Base-by-base conservation (phyloP, 37 sponge, comb jelly and placozoan genomes). In the Ephydatia muelleri region DNA sequence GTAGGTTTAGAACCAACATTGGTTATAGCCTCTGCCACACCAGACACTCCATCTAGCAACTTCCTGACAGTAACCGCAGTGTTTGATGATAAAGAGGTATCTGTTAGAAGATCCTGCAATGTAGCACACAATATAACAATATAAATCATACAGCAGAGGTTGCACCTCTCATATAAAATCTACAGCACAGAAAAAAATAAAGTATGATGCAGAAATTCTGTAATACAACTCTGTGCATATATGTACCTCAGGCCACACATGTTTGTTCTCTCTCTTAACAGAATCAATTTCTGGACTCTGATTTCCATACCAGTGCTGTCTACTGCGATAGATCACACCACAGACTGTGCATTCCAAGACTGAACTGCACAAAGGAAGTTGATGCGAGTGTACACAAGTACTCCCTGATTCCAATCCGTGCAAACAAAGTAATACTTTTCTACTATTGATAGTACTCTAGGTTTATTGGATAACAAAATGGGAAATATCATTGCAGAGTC, bases 281-380 rank as follows among this genome's bases (percentile, higher is more conserved):
- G 93, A 87, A 14, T 79, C 73, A 32, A 88, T 91, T 31, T 90
- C 89, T 36, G 95, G 93, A 13, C 75, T 85, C 65, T 68, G 87
- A 74, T 94, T 97, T 9, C 97, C 97, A 88, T 93, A 97, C 97
- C 97, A 97, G 82, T 92, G 80, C 91, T 92, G 91, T 23, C 97
- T 25, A 82, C 95, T 95, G 27, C 96, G 91, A 81, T 93, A 97
- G 67, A 97, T 95, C 64, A 97, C 85, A 22, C 95, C 97, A 87
- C 95, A 95, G 64, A 88, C 49, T 39, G 83, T 72, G 38, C 97
- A 97, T 81, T 97, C 97, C 33, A 97, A 73, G 5, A 97, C 88
- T 73, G 90, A 96, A 49, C 96, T 96, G 79, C 38, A 57, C 14
- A 80, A 16, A 49, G 11, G 68, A 72, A 67, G 0, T 5, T 67